phyloP scores from a whole-genome alignment of 1,140 invertebrate species.

The Sweltsa coloradensis region DNA sequence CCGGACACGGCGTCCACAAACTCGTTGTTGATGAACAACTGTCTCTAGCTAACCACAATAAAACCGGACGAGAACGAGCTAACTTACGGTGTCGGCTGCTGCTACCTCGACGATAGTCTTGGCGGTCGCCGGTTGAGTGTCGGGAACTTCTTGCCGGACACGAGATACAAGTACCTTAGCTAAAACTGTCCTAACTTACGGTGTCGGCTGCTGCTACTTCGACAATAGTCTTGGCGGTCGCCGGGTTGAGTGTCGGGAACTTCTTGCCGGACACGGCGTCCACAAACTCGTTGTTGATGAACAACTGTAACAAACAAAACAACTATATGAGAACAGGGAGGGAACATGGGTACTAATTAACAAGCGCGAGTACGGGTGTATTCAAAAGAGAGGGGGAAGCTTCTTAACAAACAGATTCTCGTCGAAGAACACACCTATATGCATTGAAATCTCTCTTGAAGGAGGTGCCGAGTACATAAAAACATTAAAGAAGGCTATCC shows the following conservation, averaged over 20 bases:
- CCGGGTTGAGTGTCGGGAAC: conserved; percentile 66
- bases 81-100: conserved; percentile 62
- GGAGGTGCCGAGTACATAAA: too few relatives aligned
- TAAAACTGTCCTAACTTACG: conserved; percentile 31
- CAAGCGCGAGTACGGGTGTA: too few relatives aligned
- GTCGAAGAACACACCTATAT: too few relatives aligned
- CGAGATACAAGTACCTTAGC: conserved; percentile 13
- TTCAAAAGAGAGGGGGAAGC: too few relatives aligned
- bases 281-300: conserved; percentile 89
- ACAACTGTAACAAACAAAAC: conserved; percentile 49
- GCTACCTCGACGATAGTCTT: conserved; percentile 64
- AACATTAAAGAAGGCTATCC: too few relatives aligned
- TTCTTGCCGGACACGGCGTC: conserved; percentile 59
- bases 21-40: conserved; percentile 91
- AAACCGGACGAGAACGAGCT: too few relatives aligned
- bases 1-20: conserved; percentile 67
- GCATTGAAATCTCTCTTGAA: too few relatives aligned
- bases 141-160: conserved; percentile 53
- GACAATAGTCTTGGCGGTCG: conserved; percentile 60
- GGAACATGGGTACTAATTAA: too few relatives aligned
- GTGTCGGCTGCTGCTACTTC: conserved; percentile 72
- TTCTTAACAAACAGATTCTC: too few relatives aligned
- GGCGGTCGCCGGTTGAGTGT: conserved; percentile 72
- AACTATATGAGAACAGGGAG: too few relatives aligned
- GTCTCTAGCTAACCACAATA: too few relatives aligned